Conservation (phyloP, 1,140 invertebrate genomes). For the Brachionus sp. region DNA sequence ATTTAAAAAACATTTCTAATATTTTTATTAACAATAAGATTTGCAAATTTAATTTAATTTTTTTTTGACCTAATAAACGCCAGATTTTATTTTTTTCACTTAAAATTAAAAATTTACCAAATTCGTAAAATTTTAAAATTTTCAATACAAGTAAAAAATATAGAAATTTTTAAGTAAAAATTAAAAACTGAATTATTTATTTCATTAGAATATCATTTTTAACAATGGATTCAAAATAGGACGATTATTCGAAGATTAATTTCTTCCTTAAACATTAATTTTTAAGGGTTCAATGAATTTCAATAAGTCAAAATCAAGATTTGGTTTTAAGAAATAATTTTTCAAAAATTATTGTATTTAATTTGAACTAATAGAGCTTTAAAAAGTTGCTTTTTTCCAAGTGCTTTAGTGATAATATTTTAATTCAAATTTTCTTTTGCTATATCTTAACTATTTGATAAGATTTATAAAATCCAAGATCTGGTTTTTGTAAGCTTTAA, state of each 20-base stretch:
- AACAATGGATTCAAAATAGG: neutral
- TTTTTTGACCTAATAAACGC: neutral
- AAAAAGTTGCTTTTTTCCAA: neutral
- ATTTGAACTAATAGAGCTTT: neutral
- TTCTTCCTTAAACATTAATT: neutral
- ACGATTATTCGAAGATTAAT: neutral
- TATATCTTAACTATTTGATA: neutral
- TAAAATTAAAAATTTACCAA: neutral
- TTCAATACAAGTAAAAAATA: no score
- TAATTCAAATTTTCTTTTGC: neutral
- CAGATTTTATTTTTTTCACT: neutral
- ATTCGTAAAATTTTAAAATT: no score
- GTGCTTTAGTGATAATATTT: neutral
- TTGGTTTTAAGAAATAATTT: neutral
- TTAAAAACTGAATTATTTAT: neutral
- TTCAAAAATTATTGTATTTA: neutral
- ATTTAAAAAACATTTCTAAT: neutral
- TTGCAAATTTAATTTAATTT: neutral
- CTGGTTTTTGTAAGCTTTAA: neutral
- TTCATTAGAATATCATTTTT: neutral
- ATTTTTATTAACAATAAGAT: neutral
- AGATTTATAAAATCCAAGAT: neutral
- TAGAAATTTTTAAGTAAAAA: no score
- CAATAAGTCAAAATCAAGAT: neutral
- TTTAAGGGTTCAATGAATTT: neutral